phyloP scores from a whole-genome alignment of 2,797 vertebrate genomes.

The Enteromius mattozi region DNA sequence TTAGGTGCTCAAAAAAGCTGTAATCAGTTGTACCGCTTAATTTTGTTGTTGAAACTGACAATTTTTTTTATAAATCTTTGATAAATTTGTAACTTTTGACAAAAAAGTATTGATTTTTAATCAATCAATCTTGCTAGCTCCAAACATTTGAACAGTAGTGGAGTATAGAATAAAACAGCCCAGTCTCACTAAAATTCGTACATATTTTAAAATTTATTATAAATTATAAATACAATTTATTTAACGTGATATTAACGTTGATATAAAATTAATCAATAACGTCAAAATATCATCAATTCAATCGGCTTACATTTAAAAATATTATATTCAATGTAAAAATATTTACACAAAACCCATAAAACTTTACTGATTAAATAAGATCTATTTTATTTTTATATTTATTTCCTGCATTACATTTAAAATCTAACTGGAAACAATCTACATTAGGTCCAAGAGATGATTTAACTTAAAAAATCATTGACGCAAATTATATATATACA shows the following conservation, averaged over 20 bases:
- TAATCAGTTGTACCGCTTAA: neutral
- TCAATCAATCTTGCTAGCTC: too few relatives aligned
- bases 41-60: neutral
- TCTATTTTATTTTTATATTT: neutral
- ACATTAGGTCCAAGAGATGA: neutral
- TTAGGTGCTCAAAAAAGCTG: neutral
- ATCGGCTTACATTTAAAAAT: too few relatives aligned
- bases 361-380: neutral
- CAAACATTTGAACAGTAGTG: neutral
- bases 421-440: neutral
- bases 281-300: neutral
- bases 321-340: neutral
- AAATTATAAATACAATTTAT: neutral
- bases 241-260: neutral
- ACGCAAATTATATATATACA: neutral
- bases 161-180: neutral
- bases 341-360: neutral
- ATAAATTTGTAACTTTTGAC: neutral
- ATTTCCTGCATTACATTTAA: neutral
- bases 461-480: neutral
- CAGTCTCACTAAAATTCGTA: too few relatives aligned
- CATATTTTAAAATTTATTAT: too few relatives aligned
- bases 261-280: neutral
- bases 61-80: neutral
- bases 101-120: neutral